Conservation (phyloP, 2,888 invertebrate species). For the Leptopilina drosophilae region DNA sequence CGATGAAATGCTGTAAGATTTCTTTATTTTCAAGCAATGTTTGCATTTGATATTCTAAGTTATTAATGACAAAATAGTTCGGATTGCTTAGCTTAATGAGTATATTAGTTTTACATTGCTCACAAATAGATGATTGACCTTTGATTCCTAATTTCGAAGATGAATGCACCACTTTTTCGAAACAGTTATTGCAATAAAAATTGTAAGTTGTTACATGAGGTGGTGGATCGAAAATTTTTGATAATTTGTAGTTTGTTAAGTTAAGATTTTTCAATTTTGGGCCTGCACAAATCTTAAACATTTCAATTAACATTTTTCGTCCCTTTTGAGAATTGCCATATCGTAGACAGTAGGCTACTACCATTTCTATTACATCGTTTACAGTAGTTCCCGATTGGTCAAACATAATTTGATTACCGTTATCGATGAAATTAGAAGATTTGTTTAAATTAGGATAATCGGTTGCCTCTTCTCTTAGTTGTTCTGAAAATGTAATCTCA, state of each 20-base stretch:
- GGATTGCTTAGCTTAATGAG: constrained; percentile 5
- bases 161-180: constrained; percentile 14
- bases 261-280: constrained; percentile 1
- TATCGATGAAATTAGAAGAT: neutral
- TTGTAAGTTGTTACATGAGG: neutral
- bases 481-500: neutral
- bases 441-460: neutral
- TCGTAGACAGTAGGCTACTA: neutral
- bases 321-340: constrained; percentile 7
- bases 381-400: neutral
- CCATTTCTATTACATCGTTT: neutral
- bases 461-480: neutral
- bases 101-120: constrained; percentile 5
- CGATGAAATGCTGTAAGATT: constrained; percentile 14
- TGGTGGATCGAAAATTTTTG: constrained; percentile 14
- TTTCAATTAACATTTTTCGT: neutral
- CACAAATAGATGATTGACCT: constrained; percentile 4
- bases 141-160: constrained; percentile 20
- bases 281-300: neutral
- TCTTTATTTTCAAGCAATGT: constrained; percentile 34
- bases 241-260: constrained; percentile 9
- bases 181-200: constrained; percentile 14
- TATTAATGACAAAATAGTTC: constrained; percentile 40
- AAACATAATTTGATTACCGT: neutral
- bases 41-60: constrained; percentile 40